Evolutionary conservation across 92 coral and sea anemone genomes (phyloP), one percentile per base, ranked within the genome.

Genomic region (Phenganax stokvisi): DNA sequence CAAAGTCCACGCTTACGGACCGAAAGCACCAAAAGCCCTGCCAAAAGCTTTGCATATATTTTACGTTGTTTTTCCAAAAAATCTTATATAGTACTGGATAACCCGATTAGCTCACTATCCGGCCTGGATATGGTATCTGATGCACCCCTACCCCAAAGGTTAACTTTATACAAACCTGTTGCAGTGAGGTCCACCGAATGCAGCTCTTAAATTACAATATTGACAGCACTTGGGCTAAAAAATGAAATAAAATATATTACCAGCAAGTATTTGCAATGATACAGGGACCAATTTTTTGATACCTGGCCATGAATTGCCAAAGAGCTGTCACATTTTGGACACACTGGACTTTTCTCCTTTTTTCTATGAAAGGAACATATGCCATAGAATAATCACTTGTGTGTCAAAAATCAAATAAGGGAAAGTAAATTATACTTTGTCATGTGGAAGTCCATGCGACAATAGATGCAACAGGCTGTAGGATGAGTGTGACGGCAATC

Each of bases 161-260:
- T 12, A 12, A 44, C 25, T 44, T 17, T 17, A 47, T 0, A 37
- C 58, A 71, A 79, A 90, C 99, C 99, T 87, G 58, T 97, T 88
- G 20, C 99, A 96, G 60, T 96, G 92, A 57, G 85, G 85, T 13
- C 99, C 99, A 80, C 92, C 97, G 90, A 96, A 96, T 60, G 99
- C 97, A 15, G 99, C 99, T 72, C 99, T 85, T 57, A 96, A 89
- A 84, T 96, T 96, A 58, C 99, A 96, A 57, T 92, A 92, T 52
- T 81, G 92, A 86, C 99, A 96, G 57, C 99, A 96, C 1, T 93
- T 87, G 3, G 99, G 99, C 97, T 96, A 85, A 80, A 57, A 71
- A 20, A 80, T 7, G 0, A 11, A 80, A 51, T 47, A 57, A 3
- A 81, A 51, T 11, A 55, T 3, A 12, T 54, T 10, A 10, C 55